phyloP scores from a whole-genome alignment of 2,113 vertebrate genomes.

The Syrrhaptes paradoxus region DNA sequence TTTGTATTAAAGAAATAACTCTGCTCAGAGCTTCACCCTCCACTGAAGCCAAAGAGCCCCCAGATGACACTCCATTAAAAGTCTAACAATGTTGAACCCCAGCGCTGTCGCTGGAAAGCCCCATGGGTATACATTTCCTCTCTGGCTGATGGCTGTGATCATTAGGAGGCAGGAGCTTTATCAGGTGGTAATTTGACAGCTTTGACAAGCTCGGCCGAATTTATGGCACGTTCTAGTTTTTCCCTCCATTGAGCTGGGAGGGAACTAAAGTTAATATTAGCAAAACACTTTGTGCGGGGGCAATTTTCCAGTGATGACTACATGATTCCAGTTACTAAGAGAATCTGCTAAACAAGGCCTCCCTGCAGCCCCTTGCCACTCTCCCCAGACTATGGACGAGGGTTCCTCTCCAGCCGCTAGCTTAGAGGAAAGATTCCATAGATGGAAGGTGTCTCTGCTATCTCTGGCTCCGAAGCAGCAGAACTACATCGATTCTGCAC shows the following conservation, averaged over 20 bases:
- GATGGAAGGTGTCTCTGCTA: neutral
- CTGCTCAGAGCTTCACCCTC: neutral
- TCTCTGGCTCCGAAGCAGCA: neutral
- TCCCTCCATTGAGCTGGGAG: slow-evolving; percentile 38
- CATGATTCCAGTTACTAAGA: neutral
- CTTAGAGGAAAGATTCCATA: neutral
- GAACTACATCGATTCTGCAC: neutral
- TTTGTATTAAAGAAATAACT: neutral
- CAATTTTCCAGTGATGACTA: neutral
- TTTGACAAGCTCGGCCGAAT: neutral
- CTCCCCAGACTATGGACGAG: neutral
- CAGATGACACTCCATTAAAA: neutral
- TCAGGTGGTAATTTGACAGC: slow-evolving; percentile 18
- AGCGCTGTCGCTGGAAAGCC: neutral
- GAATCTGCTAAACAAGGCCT: neutral
- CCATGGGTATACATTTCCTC: neutral
- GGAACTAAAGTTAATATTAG: slow-evolving; percentile 63
- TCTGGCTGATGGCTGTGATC: neutral
- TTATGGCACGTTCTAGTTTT: slow-evolving; percentile 53
- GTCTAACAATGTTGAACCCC: neutral
- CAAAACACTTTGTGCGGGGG: neutral
- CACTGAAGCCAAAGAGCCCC: neutral
- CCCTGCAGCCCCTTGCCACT: neutral
- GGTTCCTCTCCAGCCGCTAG: neutral
- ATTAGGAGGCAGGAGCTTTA: slow-evolving; percentile 22